phyloP scores from a whole-genome alignment of 2,797 vertebrate genomes.

The Eulemur albifrons region DNA sequence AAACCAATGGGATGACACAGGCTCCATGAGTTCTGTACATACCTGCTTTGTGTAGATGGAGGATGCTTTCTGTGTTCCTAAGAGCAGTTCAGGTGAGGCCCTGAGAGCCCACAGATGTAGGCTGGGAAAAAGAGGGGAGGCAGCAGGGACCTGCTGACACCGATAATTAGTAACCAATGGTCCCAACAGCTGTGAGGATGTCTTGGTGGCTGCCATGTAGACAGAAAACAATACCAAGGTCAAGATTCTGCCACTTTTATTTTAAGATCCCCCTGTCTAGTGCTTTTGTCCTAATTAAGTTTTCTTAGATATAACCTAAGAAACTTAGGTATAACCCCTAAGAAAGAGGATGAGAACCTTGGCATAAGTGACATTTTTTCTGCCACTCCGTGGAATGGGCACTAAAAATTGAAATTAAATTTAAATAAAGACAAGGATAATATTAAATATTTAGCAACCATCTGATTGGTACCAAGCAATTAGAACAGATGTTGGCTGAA shows the following conservation, averaged over 20 bases:
- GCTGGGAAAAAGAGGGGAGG: background rate
- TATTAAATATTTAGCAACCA: background rate
- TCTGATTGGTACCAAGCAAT: background rate
- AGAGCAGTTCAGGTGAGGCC: background rate
- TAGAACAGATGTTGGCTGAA: background rate
- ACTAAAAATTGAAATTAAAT: constrained; percentile 1
- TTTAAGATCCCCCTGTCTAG: background rate
- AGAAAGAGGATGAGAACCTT: background rate
- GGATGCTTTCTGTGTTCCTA: background rate
- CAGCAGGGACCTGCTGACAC: background rate
- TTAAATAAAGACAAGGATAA: background rate
- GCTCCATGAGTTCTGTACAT: too few species aligned
- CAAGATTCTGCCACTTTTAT: background rate
- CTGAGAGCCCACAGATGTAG: background rate
- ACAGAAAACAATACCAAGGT: background rate
- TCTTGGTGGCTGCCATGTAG: background rate
- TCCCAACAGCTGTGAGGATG: background rate
- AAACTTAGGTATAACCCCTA: background rate
- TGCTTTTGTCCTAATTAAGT: background rate
- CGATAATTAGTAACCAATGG: background rate
- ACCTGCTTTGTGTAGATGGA: background rate
- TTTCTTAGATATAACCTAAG: background rate
- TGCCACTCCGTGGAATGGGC: background rate
- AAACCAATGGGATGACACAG: background rate
- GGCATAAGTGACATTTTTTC: background rate